These are phyloP conservation scores for Scomberomorus guttatus DNA, from an alignment of 2,797 vertebrate genomes.

Conservation along the genomic window DNA sequence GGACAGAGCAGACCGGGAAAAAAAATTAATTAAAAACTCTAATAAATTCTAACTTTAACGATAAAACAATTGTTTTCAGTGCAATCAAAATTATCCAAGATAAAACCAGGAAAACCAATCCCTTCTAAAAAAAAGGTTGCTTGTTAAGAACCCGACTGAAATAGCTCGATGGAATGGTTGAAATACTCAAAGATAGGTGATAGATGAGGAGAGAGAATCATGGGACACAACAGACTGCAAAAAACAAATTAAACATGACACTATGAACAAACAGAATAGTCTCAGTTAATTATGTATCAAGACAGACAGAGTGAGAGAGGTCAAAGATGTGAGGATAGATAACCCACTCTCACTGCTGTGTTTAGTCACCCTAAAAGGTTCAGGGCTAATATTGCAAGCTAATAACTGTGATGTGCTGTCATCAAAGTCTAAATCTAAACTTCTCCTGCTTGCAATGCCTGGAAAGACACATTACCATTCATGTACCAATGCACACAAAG, in stretches of 20 bases:
- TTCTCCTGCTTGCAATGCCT: conserved; percentile 9
- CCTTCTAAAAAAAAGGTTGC: neutral
- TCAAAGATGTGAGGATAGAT: conserved; percentile 14
- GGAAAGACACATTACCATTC: conserved; percentile 10
- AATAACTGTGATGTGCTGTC: conserved; percentile 34
- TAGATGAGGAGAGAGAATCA: neutral
- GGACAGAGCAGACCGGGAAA: neutral
- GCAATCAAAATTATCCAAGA: conserved; percentile 13
- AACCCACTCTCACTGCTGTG: neutral
- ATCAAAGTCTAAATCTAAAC: conserved; percentile 33
- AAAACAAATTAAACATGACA: neutral
- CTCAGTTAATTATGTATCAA: conserved; percentile 12
- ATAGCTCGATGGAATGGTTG: neutral
- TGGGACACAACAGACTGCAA: neutral
- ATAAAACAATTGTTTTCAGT: neutral
- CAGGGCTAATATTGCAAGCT: conserved; percentile 29
- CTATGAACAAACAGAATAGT: conserved; percentile 2
- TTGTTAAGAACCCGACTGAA: neutral
- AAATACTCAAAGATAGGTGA: neutral
- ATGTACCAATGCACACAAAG: conserved; percentile 2
- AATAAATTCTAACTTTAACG: conserved; percentile 10
- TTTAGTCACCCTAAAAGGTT: conserved; percentile 30
- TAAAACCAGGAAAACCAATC: conserved; percentile 6
- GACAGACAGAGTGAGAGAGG: neutral
- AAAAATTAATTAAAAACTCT: conserved; percentile 16